A percentile compares a stretch with the other conserved stretches of the same genome.
These are phyloP conservation scores for Sporophila hypoxantha DNA, from an alignment of 2,113 vertebrate species.

Conservation along the genomic window DNA sequence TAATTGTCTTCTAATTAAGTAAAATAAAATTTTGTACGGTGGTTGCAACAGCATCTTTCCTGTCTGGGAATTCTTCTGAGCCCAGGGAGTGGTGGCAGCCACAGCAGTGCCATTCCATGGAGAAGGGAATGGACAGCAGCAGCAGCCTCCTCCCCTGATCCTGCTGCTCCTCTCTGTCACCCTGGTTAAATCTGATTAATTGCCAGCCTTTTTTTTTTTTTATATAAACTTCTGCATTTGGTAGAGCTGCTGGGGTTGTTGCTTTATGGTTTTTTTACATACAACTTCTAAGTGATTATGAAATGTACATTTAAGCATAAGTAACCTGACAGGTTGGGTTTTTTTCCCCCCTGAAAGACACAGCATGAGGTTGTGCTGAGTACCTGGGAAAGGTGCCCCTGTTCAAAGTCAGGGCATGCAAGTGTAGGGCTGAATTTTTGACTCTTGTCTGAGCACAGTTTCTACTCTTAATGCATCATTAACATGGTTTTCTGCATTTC, in stretches of 20 bases:
- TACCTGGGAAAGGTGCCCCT: not conserved
- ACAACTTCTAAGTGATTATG: not conserved
- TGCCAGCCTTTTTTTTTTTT: not conserved
- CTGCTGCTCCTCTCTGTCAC: not conserved
- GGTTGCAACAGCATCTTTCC: not conserved
- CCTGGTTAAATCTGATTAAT: not conserved
- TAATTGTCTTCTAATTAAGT: conserved; percentile 27
- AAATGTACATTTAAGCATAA: not conserved
- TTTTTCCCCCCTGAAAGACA: fast-evolving
- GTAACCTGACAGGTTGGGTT: not conserved
- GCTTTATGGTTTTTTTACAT: not conserved
- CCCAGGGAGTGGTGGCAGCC: not conserved
- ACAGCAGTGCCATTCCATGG: fast-evolving
- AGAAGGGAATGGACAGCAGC: not conserved
- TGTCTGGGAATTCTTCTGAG: not conserved
- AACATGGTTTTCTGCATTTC: conserved; percentile 14
- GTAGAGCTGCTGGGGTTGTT: not conserved
- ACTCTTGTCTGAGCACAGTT: not conserved
- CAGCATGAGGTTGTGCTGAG: fast-evolving
- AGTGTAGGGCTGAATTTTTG: not conserved
- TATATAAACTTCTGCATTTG: fast-evolving
- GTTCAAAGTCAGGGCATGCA: not conserved
- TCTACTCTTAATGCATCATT: not conserved
- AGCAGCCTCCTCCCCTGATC: not conserved
- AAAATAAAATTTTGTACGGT: not conserved